Conservation (phyloP, 2,113 vertebrate genomes). For the Pteruthius melanotis region DNA sequence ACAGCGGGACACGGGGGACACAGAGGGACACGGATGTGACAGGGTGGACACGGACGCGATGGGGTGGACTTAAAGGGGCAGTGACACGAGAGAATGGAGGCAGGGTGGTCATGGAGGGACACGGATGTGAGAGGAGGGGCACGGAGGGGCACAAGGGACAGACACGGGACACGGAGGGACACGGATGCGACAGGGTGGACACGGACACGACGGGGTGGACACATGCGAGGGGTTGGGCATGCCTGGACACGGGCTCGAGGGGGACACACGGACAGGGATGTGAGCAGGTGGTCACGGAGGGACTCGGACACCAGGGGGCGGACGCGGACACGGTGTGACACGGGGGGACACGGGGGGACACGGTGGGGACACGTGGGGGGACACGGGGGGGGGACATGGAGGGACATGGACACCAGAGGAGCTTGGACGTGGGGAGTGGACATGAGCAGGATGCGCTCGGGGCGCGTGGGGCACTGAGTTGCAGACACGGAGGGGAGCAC, state of each 20-base stretch:
- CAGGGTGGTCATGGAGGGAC: background rate
- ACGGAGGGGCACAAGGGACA: background rate
- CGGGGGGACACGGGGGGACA: background rate
- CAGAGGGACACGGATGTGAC: background rate
- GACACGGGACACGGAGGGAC: background rate
- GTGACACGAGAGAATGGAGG: background rate
- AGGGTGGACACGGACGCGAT: background rate
- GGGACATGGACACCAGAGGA: background rate
- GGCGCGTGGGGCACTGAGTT: background rate
- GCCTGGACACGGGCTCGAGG: background rate
- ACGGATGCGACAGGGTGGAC: background rate
- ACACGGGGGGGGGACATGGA: background rate
- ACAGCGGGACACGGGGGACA: background rate
- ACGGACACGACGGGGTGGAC: background rate
- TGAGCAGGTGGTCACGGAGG: background rate
- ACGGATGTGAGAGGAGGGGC: background rate
- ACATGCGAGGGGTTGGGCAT: no score
- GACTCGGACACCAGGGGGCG: background rate
- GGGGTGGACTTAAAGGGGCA: background rate
- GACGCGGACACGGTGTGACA: background rate
- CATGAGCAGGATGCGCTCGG: rapidly evolving
- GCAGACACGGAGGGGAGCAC: background rate
- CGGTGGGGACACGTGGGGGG: no score
- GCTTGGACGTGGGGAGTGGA: background rate
- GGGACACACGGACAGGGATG: background rate